phyloP scores from a whole-genome alignment of 2,113 vertebrate species.

The Damaliscus lunatus region DNA sequence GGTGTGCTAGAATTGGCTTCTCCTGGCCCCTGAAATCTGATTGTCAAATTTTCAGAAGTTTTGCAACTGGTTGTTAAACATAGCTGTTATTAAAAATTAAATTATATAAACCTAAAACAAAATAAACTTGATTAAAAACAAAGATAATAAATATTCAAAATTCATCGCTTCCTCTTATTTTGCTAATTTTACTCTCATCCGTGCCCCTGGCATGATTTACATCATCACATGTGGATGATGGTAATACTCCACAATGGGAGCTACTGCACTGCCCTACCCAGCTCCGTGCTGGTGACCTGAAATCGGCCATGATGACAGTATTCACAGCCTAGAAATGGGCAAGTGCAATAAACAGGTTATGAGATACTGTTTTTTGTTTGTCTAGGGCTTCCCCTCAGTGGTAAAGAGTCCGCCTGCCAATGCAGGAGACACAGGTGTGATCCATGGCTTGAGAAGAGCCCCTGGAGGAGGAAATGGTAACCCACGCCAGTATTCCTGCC shows the following conservation, averaged over 20 bases:
- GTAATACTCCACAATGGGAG: accelerated
- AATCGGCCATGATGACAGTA: neutral
- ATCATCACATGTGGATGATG: accelerated
- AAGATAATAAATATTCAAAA: neutral
- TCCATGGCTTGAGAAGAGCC: neutral
- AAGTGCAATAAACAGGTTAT: neutral
- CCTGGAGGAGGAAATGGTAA: neutral
- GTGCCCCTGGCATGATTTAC: neutral
- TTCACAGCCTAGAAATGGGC: neutral
- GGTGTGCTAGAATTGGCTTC: neutral
- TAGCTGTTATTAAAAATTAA: neutral
- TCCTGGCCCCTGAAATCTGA: neutral
- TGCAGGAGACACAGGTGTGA: neutral
- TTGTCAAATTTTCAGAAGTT: neutral
- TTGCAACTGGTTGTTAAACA: neutral
- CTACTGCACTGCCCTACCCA: too few species aligned
- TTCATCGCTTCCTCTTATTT: neutral
- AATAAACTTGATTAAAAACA: neutral
- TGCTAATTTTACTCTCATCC: neutral
- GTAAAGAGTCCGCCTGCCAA: neutral
- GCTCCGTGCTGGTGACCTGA: neutral
- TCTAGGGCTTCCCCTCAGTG: neutral
- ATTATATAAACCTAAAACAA: neutral
- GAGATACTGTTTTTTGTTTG: neutral
- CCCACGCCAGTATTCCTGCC: neutral